A percentile compares a stretch with the other conserved stretches of the same genome.
Evolutionary conservation across 2,113 vertebrate species (phyloP).

Genomic region (Alethe diademata): DNA sequence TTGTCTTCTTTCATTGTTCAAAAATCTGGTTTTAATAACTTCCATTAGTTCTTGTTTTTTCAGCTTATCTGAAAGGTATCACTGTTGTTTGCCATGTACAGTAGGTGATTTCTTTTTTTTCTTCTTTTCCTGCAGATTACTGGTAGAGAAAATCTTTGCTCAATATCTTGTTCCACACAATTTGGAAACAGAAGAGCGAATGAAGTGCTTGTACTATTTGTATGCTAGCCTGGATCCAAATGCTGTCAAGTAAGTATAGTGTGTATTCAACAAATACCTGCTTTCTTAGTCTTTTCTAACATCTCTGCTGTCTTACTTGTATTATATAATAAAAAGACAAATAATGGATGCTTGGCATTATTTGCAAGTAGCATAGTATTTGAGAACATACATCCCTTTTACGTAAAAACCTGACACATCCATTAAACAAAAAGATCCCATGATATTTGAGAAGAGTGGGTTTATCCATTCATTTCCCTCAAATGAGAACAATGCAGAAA

Average conservation of each 20-base stretch:
- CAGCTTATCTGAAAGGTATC: background rate
- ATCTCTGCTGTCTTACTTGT: background rate
- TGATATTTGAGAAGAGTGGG: background rate
- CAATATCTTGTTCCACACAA: constrained; percentile 98
- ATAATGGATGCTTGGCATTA: background rate
- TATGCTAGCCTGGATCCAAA: constrained; percentile 98
- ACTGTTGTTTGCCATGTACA: background rate
- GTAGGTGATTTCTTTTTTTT: background rate
- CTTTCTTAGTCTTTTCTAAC: background rate
- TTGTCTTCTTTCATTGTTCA: background rate
- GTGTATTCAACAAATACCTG: background rate
- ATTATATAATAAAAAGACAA: background rate
- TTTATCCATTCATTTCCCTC: background rate
- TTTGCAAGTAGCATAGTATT: background rate
- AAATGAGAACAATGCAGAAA: background rate
- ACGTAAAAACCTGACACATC: rapidly evolving
- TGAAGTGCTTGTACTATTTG: constrained; percentile 99
- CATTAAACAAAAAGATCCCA: background rate
- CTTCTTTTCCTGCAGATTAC: constrained; percentile 77
- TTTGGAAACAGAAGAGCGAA: constrained; percentile 97
- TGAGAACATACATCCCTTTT: background rate
- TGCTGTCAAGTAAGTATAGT: constrained; percentile 92
- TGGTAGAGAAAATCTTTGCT: constrained; percentile 99
- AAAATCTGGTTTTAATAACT: background rate
- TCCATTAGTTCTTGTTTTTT: background rate